These are phyloP conservation scores for Cataglyphis livida DNA, from an alignment of 2,888 invertebrate genomes.

Conservation along the genomic window DNA sequence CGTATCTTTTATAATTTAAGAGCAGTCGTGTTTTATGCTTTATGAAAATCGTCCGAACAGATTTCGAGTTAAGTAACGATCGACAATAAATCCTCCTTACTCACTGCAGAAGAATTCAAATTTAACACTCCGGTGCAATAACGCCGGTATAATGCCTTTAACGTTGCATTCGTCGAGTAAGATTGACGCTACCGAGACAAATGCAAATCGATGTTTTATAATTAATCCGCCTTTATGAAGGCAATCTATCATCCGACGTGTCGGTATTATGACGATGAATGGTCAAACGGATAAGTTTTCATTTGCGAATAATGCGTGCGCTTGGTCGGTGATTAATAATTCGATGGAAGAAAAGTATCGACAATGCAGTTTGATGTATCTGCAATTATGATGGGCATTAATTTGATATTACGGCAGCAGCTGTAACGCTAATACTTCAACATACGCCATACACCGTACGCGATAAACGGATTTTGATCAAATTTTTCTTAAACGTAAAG, in stretches of 20 bases:
- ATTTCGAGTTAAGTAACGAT: constrained; percentile 61
- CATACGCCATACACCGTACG: neutral
- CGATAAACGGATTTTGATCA: constrained; percentile 14
- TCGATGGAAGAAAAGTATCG: constrained; percentile 51
- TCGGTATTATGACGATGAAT: constrained; percentile 56
- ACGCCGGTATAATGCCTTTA: constrained; percentile 34
- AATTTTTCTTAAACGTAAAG: constrained; percentile 34
- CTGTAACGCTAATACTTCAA: constrained; percentile 25
- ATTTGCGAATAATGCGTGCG: constrained; percentile 45
- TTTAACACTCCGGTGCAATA: constrained; percentile 35
- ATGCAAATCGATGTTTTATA: constrained; percentile 50
- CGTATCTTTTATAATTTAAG: constrained; percentile 61
- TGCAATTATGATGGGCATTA: constrained; percentile 49
- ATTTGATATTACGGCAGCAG: constrained; percentile 38
- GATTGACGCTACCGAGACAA: constrained; percentile 45
- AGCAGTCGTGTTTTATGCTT: constrained; percentile 63
- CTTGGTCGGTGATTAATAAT: constrained; percentile 51
- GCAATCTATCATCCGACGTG: constrained; percentile 47
- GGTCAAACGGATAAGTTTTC: constrained; percentile 52
- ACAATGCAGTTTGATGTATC: constrained; percentile 53
- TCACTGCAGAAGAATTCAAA: constrained; percentile 42
- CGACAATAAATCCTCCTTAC: constrained; percentile 59
- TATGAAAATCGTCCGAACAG: constrained; percentile 62
- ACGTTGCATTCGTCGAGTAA: constrained; percentile 31
- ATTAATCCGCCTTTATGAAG: constrained; percentile 52